These are phyloP conservation scores for Tribolium madens DNA, from an alignment of 1,140 invertebrate genomes.

Conservation along the genomic window DNA sequence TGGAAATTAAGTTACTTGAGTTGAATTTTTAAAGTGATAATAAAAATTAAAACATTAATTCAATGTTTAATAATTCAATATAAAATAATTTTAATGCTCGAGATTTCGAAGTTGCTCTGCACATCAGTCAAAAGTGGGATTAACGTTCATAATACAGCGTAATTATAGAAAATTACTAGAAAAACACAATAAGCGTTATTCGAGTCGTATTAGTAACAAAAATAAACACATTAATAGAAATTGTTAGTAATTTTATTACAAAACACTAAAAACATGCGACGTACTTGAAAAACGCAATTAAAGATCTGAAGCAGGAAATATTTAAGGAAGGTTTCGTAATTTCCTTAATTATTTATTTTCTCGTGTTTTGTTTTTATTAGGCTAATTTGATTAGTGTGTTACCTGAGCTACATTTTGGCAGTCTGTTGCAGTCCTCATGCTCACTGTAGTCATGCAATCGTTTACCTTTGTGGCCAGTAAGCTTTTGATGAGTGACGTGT, in stretches of 20 bases:
- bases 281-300: constrained; percentile 16
- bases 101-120: too few relatives aligned
- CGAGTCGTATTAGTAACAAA: constrained; percentile 4
- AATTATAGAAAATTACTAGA: constrained; percentile 7
- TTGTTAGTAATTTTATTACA: constrained; percentile 32
- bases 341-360: background rate
- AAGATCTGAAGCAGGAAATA: constrained; percentile 1
- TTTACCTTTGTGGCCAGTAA: constrained; percentile 88
- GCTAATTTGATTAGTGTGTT: constrained; percentile 64
- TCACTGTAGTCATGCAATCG: constrained; percentile 71
- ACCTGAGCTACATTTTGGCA: constrained; percentile 66
- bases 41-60: too few relatives aligned
- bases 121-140: too few relatives aligned
- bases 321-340: background rate
- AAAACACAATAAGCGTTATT: constrained; percentile 10
- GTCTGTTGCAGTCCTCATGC: constrained; percentile 65
- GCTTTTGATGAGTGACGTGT: constrained; percentile 84
- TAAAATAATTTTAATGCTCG: too few relatives aligned
- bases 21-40: too few relatives aligned
- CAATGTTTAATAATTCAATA: too few relatives aligned
- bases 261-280: constrained; percentile 30
- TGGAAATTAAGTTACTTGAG: too few relatives aligned
- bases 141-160: background rate
- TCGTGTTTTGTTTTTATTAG: constrained; percentile 1
- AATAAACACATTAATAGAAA: constrained; percentile 6